These are phyloP conservation scores for Phalacrocorax pelagicus DNA, from an alignment of 2,113 vertebrate species.

Conservation along the genomic window DNA sequence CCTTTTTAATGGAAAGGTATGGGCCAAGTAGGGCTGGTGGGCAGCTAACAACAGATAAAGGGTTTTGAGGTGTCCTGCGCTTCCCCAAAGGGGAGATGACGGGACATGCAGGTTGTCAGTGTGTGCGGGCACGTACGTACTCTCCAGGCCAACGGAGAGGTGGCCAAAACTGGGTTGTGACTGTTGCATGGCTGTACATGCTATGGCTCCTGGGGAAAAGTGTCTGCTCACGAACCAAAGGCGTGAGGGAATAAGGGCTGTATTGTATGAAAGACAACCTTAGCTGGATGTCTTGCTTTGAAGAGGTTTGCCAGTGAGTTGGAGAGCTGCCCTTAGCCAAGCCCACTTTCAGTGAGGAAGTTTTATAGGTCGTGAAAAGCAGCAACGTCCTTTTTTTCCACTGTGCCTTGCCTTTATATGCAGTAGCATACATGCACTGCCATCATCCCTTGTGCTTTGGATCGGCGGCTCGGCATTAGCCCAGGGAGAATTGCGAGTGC, in stretches of 20 bases:
- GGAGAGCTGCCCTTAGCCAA: slow-evolving; percentile 20
- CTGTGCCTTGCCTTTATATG: background rate
- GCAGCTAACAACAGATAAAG: background rate
- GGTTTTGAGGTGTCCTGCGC: background rate
- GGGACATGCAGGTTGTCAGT: fast-evolving
- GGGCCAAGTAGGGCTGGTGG: background rate
- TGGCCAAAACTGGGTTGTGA: background rate
- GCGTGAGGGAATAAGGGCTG: background rate
- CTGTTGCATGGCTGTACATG: fast-evolving
- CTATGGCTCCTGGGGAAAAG: background rate
- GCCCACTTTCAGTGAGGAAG: background rate
- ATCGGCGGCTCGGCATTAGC: background rate
- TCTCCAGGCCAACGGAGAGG: background rate
- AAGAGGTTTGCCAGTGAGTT: slow-evolving; percentile 22
- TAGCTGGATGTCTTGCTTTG: slow-evolving; percentile 8
- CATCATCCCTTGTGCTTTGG: background rate
- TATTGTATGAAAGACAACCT: background rate
- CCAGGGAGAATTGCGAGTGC: background rate
- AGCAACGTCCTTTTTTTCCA: background rate
- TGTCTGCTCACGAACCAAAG: background rate
- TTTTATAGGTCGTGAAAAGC: slow-evolving; percentile 35
- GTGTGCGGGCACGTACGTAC: fast-evolving
- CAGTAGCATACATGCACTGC: background rate
- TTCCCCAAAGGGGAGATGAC: background rate
- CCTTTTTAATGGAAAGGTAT: background rate